Evolutionary conservation across 92 coral and sea anemone genomes (phyloP).

Genomic region (Porites evermanni): DNA sequence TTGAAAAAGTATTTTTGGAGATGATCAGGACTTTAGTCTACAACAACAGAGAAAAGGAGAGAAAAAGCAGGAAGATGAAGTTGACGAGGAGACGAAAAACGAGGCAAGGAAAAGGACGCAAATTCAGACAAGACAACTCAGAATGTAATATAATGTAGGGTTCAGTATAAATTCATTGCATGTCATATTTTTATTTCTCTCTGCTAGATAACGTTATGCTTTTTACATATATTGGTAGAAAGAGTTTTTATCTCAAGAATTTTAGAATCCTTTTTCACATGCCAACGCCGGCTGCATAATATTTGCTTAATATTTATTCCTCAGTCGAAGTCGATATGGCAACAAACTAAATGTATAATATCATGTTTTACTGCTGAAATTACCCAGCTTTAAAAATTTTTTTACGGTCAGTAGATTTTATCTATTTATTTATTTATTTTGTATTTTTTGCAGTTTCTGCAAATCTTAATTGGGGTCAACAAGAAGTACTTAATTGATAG

Average conservation of each 20-base stretch:
- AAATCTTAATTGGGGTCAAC: too few relatives aligned
- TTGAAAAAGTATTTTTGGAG: constrained; percentile 52
- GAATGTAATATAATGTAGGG: constrained; percentile 23
- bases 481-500: too few relatives aligned
- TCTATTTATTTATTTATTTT: too few relatives aligned
- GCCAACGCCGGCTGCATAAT: not conserved
- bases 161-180: not conserved
- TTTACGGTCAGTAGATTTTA: too few relatives aligned
- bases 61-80: constrained; percentile 12
- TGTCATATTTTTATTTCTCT: not conserved
- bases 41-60: constrained; percentile 9
- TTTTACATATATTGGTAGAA: not conserved
- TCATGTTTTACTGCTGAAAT: too few relatives aligned
- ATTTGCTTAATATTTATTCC: not conserved
- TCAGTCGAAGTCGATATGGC: not conserved
- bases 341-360: not conserved
- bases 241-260: not conserved
- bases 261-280: not conserved
- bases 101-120: not conserved
- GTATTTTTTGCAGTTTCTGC: too few relatives aligned
- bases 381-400: too few relatives aligned
- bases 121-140: not conserved
- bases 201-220: not conserved
- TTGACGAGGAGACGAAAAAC: constrained; percentile 11
- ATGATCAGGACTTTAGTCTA: constrained; percentile 26